Evolutionary conservation across 2,888 invertebrate species (phyloP), one percentile per base, ranked within the genome.

Genomic region (Sinelater perroti): DNA sequence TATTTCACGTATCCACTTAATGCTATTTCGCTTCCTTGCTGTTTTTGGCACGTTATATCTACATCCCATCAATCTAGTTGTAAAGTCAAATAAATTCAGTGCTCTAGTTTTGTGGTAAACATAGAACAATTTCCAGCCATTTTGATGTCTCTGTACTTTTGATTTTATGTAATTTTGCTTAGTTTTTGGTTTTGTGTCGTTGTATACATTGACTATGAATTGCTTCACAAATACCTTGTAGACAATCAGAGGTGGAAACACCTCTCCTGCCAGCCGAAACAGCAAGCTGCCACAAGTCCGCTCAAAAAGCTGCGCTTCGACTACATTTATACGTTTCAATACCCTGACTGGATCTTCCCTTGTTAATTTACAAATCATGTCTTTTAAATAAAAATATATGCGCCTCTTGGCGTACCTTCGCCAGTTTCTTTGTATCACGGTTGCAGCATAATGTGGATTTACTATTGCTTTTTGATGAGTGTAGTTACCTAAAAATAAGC

Each of bases 171-270:
- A n/a, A n/a, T n/a, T n/a, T n/a, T n/a, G n/a, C n/a, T n/a, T n/a
- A n/a, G n/a, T n/a, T n/a, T 46, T 26, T 10, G 26, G 21, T 36
- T 51, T 21, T 8, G 7, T 11, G 13, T 57, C 56, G 6, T 30
- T 20, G 7, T 6, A 13, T 16, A 59, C 7, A 36, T 59, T 50
- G 4, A 59, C 11, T 30, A 59, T 11, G 26, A n/a, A 17, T 24
- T 20, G 56, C 5, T 52, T 65, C 3, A 63, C 59, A 42, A 64
- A 66, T 31, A 71, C 61, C 51, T 69, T 72, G 44, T 72, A 74
- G 2, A 72, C 68, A 10, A 74, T 72, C 18, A 28, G 45, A 3
- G 74, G 72, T 2, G 74, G 73, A 63, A 72, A 73, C 3, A 33
- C 33, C 8, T 46, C 55, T 5, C 74, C 74, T n/a, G 64, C 65